Conservation (phyloP, 2,888 invertebrate genomes). For the Seira sanloemensis region DNA sequence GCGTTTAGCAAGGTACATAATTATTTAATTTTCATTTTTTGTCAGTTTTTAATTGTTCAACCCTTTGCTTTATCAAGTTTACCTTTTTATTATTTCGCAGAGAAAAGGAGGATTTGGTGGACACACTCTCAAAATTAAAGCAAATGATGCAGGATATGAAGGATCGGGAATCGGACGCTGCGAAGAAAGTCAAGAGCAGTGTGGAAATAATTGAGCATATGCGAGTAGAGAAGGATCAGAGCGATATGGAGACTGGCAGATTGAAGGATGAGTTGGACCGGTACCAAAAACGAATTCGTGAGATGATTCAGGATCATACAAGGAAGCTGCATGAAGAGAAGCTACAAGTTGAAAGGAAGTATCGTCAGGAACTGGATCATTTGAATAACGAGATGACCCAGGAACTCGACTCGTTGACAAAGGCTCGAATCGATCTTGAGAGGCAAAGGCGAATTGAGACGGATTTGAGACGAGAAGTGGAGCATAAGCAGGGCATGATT, state of each 20-base stretch:
- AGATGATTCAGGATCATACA: slow-evolving; percentile 84
- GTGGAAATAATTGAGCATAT: slow-evolving; percentile 86
- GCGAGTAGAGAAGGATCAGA: slow-evolving; percentile 84
- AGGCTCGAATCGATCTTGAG: slow-evolving; percentile 85
- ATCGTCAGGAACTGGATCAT: slow-evolving; percentile 86
- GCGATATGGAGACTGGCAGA: slow-evolving; percentile 85
- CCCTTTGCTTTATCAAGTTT: no score
- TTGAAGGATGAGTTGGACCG: slow-evolving; percentile 86
- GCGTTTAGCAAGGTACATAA: slow-evolving; percentile 80
- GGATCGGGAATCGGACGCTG: slow-evolving; percentile 80
- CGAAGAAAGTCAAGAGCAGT: slow-evolving; percentile 82
- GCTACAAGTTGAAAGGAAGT: slow-evolving; percentile 80
- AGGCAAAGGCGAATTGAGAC: slow-evolving; percentile 86
- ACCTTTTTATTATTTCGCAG: no score
- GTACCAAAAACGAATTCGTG: slow-evolving; percentile 85
- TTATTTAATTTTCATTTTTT: neutral
- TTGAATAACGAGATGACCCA: slow-evolving; percentile 86
- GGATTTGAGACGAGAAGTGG: slow-evolving; percentile 85
- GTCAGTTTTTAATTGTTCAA: no score
- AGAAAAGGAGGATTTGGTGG: slow-evolving; percentile 83
- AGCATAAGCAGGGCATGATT: slow-evolving; percentile 84
- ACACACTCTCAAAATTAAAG: slow-evolving; percentile 83
- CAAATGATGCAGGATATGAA: slow-evolving; percentile 81
- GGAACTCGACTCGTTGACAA: slow-evolving; percentile 88
- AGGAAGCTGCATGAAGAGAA: slow-evolving; percentile 84